phyloP scores from a whole-genome alignment of 1,140 invertebrate species.

The Saccostrea cuccullata region DNA sequence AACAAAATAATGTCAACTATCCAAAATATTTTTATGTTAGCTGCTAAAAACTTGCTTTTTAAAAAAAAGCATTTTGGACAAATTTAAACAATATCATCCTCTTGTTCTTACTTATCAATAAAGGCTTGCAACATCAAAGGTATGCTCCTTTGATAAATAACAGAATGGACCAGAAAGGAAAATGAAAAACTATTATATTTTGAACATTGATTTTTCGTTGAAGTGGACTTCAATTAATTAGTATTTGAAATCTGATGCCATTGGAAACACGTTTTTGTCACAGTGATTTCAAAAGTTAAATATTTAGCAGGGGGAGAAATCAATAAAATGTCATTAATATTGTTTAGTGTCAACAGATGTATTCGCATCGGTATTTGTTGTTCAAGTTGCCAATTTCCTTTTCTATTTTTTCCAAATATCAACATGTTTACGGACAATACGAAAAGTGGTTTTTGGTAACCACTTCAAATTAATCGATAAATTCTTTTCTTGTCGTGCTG shows the following conservation, averaged over 20 bases:
- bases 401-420: not conserved
- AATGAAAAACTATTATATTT: not conserved
- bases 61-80: not conserved
- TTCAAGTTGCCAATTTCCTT: not conserved
- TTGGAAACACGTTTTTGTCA: slow-evolving; percentile 5
- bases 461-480: not conserved
- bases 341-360: slow-evolving; percentile 28
- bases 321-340: slow-evolving; percentile 12
- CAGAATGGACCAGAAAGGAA: not conserved
- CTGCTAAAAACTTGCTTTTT: too few relatives aligned
- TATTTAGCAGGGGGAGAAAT: not conserved
- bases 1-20: too few relatives aligned
- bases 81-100: not conserved
- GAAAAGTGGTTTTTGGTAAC: not conserved
- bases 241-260: not conserved
- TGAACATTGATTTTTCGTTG: not conserved
- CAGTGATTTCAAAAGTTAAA: slow-evolving; percentile 30
- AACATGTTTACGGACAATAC: not conserved
- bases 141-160: not conserved
- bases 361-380: not conserved
- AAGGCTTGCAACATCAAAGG: not conserved
- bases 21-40: too few relatives aligned
- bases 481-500: too few relatives aligned
- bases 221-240: slow-evolving; percentile 2
- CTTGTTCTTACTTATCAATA: not conserved